Base-by-base conservation (phyloP, 2,888 invertebrate genomes). In the Orchesella flavescens region DNA sequence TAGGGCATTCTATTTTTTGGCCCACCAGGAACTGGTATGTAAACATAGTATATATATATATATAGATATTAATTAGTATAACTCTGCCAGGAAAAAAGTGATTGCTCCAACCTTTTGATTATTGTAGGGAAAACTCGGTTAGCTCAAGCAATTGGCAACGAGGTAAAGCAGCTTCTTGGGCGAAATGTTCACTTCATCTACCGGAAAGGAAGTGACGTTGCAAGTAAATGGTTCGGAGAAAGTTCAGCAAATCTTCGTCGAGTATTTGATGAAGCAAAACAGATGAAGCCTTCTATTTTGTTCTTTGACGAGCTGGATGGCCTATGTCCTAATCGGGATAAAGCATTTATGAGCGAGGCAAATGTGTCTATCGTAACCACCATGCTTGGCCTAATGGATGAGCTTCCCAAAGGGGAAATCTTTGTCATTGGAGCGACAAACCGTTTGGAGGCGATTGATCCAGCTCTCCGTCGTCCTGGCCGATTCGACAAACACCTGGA, bases 251-350 rank as follows among this genome's bases (percentile, higher is more conserved):
- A 96, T 89, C 92, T 97, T 82, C 92, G 96, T 89, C 91, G 96
- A 80, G 91, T 97, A 57, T 97, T 97, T 91, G 95, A 97, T 90
- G 95, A 97, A 92, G 95, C 94, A 88, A 86, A 81, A 72, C 13
- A 68, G 10, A 21, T 7, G 93, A 93, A 95, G 89, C 96, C 97
- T 21, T 95, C 96, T 0, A 96, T 97, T 89, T 95, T 97, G 90
- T 97, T 97, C 91, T 97, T 97, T 91, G 97, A 97, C 90, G 96
- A 97, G 91, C 94, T 97, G 86, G 96, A 97, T 90, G 97, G 97
- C 61, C 91, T 97, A 71, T 97, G 96, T 71, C 97, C 97, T 0
- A 63, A 15, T 13, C 65, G 86, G 19, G 75, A 84, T 5, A 63
- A 34, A 15, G n/a, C 72, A 7, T 34, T 19, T 34, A 71, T 46